Evolutionary conservation across 2,797 vertebrate genomes (phyloP).

Genomic region (Phyllotis vaccarum): DNA sequence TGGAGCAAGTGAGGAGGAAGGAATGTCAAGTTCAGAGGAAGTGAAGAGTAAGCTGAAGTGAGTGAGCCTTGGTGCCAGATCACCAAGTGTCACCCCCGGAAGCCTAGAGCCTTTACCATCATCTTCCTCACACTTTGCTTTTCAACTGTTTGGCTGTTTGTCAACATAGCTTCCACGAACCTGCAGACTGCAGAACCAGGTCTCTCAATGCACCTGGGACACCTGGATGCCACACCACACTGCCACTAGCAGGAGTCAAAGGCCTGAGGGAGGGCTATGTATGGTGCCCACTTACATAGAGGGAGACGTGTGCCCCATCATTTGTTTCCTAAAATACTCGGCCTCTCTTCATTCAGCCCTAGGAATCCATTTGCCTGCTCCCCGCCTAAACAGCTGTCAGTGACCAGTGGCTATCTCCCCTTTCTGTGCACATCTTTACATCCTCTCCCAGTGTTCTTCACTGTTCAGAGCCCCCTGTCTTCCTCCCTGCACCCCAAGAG

Average conservation of each 20-base stretch:
- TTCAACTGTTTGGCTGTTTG: background rate
- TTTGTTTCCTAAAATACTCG: background rate
- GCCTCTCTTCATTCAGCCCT: background rate
- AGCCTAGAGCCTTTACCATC: background rate
- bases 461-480: background rate
- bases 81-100: background rate
- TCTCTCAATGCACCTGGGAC: background rate
- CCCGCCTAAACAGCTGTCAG: too few relatives aligned
- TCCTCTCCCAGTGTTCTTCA: background rate
- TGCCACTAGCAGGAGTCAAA: background rate
- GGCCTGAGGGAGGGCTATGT: background rate
- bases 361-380: background rate
- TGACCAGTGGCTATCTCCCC: accelerated
- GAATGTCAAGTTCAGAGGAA: background rate
- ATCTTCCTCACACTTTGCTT: background rate
- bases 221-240: background rate
- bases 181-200: background rate
- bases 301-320: background rate
- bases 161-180: background rate
- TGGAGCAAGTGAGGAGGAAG: background rate
- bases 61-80: background rate
- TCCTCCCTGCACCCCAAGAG: background rate
- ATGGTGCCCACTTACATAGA: background rate
- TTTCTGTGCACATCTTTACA: background rate
- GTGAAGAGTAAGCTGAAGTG: background rate